Evolutionary conservation across 23 tunicate genomes (phyloP), one percentile per base, ranked within the genome.

Genomic region (Botrylloides violaceus): DNA sequence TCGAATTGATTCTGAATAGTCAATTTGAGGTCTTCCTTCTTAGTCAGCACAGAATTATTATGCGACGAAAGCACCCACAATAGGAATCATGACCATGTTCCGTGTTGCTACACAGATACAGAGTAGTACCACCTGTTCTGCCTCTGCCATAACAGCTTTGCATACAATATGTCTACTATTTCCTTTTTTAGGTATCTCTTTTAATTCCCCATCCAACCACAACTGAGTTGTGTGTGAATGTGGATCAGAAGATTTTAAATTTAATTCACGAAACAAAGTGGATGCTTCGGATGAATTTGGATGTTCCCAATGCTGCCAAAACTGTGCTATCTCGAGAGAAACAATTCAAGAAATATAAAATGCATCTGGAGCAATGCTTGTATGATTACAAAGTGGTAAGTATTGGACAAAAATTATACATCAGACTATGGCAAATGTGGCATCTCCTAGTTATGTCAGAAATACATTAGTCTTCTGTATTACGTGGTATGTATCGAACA

Each of bases 241-340:
- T 83, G 23, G 86, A 86, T 76, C 62, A 75, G 0, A 84, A 86
- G 47, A 68, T 80, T 0, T 66, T 81, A 23, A 60, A 76, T 34
- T 66, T 80, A 24, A 80, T 86, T 34, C 85, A 85, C 32, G 95
- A 86, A 75, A 23, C 95, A 29, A 86, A 80, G 66, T 86, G 95
- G 95, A 80, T 86, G 86, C 64, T 86, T 58, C 61, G 95, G 50
- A 61, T 86, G 86, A 80, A 86, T 48, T 32, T 86, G 48, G 95
- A 86, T 29, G 73, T 86, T n/a, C 95, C 95, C n/a, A 81, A 80
- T 2, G 84, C 86, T 6, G 95, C 95, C 4, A 76, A 74, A 47
- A 59, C 73, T 34, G 53, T 86, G 28, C 72, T 86, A 24, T 12
- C 59, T 61, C 61, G 65, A 50, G 95, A 86, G 49, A 66, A 61